A percentile compares a stretch with the other conserved stretches of the same genome.
Evolutionary conservation across 2,888 invertebrate genomes (phyloP).

Genomic region (Xestia sexstrigata): DNA sequence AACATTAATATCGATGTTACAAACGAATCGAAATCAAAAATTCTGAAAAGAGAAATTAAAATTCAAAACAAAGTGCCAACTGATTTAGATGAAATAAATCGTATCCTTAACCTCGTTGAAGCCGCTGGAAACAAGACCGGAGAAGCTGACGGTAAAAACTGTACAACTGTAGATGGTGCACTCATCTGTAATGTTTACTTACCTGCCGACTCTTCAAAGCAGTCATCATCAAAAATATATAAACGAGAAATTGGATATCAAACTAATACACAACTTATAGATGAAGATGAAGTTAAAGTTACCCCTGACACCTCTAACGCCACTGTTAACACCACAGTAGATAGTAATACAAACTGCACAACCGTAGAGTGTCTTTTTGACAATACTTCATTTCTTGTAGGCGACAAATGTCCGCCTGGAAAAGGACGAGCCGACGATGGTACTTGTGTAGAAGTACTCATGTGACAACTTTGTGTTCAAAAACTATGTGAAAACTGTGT

Average conservation of each 20-base stretch:
- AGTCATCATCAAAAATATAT: neutral
- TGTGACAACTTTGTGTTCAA: neutral
- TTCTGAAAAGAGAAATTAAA: slow-evolving; percentile 2
- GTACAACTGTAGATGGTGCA: slow-evolving; percentile 4
- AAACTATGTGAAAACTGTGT: neutral
- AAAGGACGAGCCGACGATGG: neutral
- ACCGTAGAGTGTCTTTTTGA: neutral
- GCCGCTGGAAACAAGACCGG: neutral
- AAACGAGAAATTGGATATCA: slow-evolving; percentile 28
- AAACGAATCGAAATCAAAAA: neutral
- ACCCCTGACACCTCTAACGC: neutral
- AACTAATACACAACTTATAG: neutral
- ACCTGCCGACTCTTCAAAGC: neutral
- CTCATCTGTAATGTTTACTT: slow-evolving; percentile 30
- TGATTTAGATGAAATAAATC: slow-evolving; percentile 11
- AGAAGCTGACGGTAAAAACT: slow-evolving; percentile 1
- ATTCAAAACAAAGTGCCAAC: neutral
- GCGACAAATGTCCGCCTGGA: neutral
- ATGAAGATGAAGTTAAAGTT: slow-evolving; percentile 5
- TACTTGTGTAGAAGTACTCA: neutral
- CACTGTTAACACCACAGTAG: too few relatives aligned
- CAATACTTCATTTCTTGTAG: neutral
- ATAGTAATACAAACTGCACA: neutral
- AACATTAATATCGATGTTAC: neutral
- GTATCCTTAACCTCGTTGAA: neutral